Percentiles rank a stretch among this genome's conserved stretches.
phyloP scores from a whole-genome alignment of 2,113 vertebrate genomes.

The Perca fluviatilis region DNA sequence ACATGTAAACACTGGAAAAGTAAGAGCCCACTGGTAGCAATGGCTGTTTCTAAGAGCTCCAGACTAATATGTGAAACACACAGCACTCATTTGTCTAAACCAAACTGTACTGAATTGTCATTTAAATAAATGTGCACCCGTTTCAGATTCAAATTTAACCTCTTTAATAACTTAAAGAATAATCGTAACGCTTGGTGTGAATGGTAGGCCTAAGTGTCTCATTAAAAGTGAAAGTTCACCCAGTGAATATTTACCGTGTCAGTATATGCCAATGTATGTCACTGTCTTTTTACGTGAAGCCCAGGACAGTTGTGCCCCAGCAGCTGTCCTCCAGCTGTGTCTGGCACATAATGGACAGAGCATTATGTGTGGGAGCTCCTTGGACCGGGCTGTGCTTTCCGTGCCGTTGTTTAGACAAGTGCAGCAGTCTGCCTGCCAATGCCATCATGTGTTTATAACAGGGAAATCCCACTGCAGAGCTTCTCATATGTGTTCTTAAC shows the following conservation, averaged over 20 bases:
- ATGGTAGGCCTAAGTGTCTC: not conserved
- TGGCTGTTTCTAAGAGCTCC: slow-evolving; percentile 5
- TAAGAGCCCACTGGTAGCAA: slow-evolving; percentile 43
- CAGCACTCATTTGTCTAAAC: slow-evolving; percentile 6
- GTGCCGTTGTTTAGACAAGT: slow-evolving; percentile 76
- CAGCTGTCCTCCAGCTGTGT: slow-evolving; percentile 61
- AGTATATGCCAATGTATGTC: slow-evolving; percentile 35
- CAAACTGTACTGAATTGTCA: not conserved
- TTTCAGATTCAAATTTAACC: not conserved
- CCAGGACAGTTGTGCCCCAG: slow-evolving; percentile 26
- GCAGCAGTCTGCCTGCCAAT: slow-evolving; percentile 71
- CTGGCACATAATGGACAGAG: slow-evolving; percentile 50
- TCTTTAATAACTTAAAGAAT: not conserved
- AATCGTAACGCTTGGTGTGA: not conserved
- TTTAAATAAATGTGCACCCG: not conserved
- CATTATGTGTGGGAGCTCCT: slow-evolving; percentile 59
- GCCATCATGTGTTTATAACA: slow-evolving; percentile 76
- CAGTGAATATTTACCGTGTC: slow-evolving; percentile 12
- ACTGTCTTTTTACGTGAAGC: slow-evolving; percentile 25
- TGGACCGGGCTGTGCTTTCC: slow-evolving; percentile 51
- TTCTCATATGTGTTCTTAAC: slow-evolving; percentile 36
- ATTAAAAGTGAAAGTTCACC: slow-evolving; percentile 43
- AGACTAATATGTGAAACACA: slow-evolving; percentile 2
- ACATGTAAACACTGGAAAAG: slow-evolving; percentile 69
- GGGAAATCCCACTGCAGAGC: slow-evolving; percentile 73